Evolutionary conservation across 2,888 invertebrate genomes (phyloP).

Genomic region (Epistrophe eligans): DNA sequence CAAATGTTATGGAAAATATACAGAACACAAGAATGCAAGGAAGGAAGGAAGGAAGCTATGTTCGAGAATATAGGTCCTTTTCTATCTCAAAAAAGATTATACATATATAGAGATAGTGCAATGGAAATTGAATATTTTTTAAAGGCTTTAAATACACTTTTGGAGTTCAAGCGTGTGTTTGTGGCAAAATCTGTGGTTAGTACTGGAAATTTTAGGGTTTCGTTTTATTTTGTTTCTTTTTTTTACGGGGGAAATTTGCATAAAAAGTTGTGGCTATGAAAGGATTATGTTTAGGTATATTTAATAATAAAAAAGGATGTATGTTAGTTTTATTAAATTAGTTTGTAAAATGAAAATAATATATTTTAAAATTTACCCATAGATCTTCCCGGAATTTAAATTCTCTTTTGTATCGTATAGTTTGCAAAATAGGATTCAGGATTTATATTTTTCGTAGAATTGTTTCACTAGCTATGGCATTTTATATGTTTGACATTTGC

Average conservation of each 20-base stretch:
- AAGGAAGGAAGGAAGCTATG: conserved; percentile 25
- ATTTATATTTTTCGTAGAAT: too few relatives aligned
- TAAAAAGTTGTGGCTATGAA: neutral
- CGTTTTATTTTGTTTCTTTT: too few relatives aligned
- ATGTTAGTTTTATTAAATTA: neutral
- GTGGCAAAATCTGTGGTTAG: conserved; percentile 55
- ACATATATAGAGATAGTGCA: neutral
- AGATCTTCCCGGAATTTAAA: too few relatives aligned
- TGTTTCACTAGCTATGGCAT: too few relatives aligned
- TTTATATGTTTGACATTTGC: too few relatives aligned
- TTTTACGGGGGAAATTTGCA: neutral
- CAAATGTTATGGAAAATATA: conserved; percentile 37
- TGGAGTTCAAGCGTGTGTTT: conserved; percentile 46
- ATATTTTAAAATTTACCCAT: too few relatives aligned
- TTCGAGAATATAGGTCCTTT: conserved; percentile 20
- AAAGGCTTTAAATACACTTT: neutral
- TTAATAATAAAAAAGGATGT: neutral
- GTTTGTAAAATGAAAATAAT: neutral
- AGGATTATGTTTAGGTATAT: neutral
- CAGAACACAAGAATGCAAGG: conserved; percentile 22
- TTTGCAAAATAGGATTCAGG: too few relatives aligned
- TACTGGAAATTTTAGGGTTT: neutral
- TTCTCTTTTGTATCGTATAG: too few relatives aligned
- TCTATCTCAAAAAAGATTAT: neutral
- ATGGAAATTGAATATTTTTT: conserved; percentile 61